Base-by-base conservation (phyloP, 2,113 vertebrate genomes). In the Camarhynchus parvulus region DNA sequence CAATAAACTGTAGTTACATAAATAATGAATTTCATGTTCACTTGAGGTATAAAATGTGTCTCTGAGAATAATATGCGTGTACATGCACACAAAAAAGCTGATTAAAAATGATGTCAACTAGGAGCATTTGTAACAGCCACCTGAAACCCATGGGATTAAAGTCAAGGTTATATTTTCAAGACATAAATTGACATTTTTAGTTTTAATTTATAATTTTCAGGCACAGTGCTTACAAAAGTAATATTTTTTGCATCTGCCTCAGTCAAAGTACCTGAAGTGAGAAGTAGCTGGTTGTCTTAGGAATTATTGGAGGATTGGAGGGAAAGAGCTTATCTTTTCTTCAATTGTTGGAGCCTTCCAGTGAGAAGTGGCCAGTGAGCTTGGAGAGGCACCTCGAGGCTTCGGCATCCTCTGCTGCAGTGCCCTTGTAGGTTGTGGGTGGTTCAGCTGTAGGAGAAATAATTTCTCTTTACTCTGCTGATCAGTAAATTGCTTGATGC, bases 401-500 rank as follows among this genome's bases (percentile, higher is more conserved):
- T 55, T 67, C 61, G 19, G 0, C 1, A 3, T 11, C 13, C 41
- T 70, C 31, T 14, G 2, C 31, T 52, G 18, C 47, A 24, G 12
- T 2, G 1, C 33, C 14, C 11, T 83, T 46, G 5, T 52, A 76
- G 78, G 49, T 9, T 11, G 13, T 42, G 37, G 25, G 39, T 79
- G 41, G n/a, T 59, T 89, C 58, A 83, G 31, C 25, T 37, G 3
- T 41, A 37, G 46, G 50, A 66, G 46, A 86, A 84, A 42, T 56
- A 2, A 47, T 83, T 74, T 85, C 41, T 75, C 28, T 56, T 72
- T 46, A 56, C 31, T 83, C 33, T 73, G 49, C 72, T 83, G 59
- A 55, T 74, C 35, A 55, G 50, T 83, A 66, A 88, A 70, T 83
- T 90, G 74, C 42, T 79, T 79, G 77, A 79, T 86, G 66, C 58